Conservation (phyloP, 2,113 vertebrate species). For the Mobula birostris region DNA sequence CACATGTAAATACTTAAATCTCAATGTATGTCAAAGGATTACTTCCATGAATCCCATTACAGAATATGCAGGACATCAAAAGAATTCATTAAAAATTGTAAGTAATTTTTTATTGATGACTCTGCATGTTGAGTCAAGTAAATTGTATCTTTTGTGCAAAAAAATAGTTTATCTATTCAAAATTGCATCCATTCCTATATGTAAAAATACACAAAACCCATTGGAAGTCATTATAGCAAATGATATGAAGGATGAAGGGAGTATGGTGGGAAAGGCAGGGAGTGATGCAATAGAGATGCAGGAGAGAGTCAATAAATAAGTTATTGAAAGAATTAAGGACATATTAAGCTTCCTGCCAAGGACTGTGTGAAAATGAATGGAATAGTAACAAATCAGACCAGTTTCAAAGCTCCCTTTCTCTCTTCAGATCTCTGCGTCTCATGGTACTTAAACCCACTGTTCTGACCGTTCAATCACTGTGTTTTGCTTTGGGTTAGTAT, state of each 20-base stretch:
- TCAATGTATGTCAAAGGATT: neutral
- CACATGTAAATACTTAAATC: neutral
- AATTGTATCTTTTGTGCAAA: neutral
- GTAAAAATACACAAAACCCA: neutral
- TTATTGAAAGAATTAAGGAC: neutral
- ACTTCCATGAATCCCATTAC: neutral
- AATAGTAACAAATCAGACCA: neutral
- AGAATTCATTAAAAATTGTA: neutral
- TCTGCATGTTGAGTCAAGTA: neutral
- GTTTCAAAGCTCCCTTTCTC: neutral
- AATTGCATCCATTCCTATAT: neutral
- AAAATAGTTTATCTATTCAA: too few species aligned
- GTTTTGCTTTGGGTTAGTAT: neutral
- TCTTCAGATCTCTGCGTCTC: neutral
- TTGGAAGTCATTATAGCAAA: neutral
- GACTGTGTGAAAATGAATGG: neutral
- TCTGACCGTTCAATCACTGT: neutral
- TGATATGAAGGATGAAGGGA: neutral
- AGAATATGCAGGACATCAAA: constrained; percentile 2
- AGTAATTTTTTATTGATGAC: neutral
- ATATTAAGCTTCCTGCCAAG: neutral
- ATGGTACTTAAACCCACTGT: neutral
- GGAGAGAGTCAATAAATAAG: neutral
- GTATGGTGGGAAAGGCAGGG: neutral
- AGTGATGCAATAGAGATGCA: too few species aligned